These are phyloP conservation scores for Druceiella hillmani DNA, from an alignment of 2,888 invertebrate genomes.

Conservation along the genomic window DNA sequence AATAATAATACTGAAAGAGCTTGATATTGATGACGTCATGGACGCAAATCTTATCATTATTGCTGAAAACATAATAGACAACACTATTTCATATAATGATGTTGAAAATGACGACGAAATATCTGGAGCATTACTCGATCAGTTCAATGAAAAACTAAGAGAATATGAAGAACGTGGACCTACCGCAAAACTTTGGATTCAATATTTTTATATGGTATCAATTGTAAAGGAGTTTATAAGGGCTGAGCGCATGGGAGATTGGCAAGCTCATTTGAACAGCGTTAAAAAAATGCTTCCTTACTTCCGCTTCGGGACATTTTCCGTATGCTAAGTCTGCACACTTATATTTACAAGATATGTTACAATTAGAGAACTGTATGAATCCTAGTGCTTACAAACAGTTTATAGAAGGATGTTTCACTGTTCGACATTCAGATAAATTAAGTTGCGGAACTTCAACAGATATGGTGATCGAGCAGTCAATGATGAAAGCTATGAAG, in stretches of 20 bases:
- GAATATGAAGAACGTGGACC: conserved; percentile 29
- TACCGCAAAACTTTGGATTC: conserved; percentile 30
- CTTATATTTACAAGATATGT: conserved; percentile 29
- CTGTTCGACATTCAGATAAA: conserved; percentile 31
- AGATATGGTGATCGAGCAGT: conserved; percentile 31
- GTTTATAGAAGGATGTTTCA: conserved; percentile 30
- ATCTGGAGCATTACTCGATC: conserved; percentile 26
- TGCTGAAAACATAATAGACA: conserved; percentile 24
- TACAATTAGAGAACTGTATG: conserved; percentile 25
- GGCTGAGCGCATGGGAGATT: conserved; percentile 34
- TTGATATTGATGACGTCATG: conserved; percentile 26
- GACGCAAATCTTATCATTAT: conserved; percentile 25
- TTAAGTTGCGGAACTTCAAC: conserved; percentile 32
- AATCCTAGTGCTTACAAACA: conserved; percentile 27
- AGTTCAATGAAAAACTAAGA: conserved; percentile 26
- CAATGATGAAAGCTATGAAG: conserved; percentile 30
- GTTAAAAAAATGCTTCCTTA: conserved; percentile 32
- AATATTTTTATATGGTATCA: conserved; percentile 31
- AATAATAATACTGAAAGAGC: conserved; percentile 26
- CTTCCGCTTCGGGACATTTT: too few species aligned
- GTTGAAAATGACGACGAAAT: conserved; percentile 28
- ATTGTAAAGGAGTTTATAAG: conserved; percentile 31
- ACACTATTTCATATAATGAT: conserved; percentile 27
- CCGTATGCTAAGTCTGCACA: conserved; percentile 26
- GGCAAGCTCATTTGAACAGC: conserved; percentile 31